phyloP scores from a whole-genome alignment of 2,888 invertebrate genomes.

The Coenonympha arcania region DNA sequence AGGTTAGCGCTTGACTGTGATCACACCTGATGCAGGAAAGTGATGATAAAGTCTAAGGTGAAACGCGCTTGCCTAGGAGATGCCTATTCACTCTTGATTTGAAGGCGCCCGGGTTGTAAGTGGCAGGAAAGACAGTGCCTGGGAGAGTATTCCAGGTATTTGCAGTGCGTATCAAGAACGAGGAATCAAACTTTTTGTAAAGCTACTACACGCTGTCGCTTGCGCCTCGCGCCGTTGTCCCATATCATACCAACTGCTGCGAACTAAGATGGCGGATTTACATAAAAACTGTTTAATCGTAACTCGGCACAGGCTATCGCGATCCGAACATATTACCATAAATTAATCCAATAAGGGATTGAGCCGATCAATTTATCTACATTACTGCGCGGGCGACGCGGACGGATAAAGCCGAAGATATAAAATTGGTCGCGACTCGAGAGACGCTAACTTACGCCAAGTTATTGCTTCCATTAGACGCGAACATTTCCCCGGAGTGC shows the following conservation, averaged over 20 bases:
- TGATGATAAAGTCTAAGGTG: no score
- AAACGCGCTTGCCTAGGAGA: no score
- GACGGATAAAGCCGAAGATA: slow-evolving; percentile 36
- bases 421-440: slow-evolving; percentile 27
- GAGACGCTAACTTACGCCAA: slow-evolving; percentile 39
- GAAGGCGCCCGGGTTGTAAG: no score
- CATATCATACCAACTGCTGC: slow-evolving; percentile 47
- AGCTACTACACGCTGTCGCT: not conserved
- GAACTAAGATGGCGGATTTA: slow-evolving; percentile 64
- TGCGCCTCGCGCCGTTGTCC: slow-evolving; percentile 25
- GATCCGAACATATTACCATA: slow-evolving; percentile 62
- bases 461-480: slow-evolving; percentile 49
- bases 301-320: slow-evolving; percentile 58
- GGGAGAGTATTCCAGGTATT: no score
- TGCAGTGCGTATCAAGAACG: no score
- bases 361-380: slow-evolving; percentile 58
- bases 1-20: no score
- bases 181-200: no score
- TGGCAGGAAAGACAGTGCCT: no score
- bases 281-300: slow-evolving; percentile 70
- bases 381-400: slow-evolving; percentile 54
- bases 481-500: slow-evolving; percentile 20
- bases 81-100: no score
- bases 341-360: slow-evolving; percentile 61
- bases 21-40: no score